A percentile compares a stretch with the other conserved stretches of the same genome.
Evolutionary conservation across 2,113 vertebrate genomes (phyloP).

Genomic region (Daboia siamensis): DNA sequence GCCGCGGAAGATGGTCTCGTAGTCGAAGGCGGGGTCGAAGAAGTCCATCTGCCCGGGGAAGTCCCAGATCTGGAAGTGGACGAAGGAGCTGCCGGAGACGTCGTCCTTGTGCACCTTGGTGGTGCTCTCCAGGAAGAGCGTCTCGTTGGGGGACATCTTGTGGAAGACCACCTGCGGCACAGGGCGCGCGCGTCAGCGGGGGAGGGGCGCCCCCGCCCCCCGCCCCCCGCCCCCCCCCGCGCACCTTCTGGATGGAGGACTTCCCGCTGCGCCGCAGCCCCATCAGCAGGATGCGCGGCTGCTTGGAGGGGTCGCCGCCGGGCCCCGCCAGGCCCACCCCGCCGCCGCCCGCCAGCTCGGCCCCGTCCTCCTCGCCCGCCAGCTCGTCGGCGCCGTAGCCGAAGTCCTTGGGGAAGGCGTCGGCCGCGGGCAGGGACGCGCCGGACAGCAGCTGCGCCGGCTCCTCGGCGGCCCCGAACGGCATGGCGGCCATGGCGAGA

Average conservation of each 20-base stretch:
- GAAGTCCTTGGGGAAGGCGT: slow-evolving; percentile 94
- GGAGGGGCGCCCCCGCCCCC: too few species aligned
- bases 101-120: slow-evolving; percentile 99
- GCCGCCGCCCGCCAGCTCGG: slow-evolving; percentile 59
- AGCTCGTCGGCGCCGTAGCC: slow-evolving; percentile 90
- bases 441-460: slow-evolving; percentile 68
- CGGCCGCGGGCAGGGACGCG: slow-evolving; percentile 78
- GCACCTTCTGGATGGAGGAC: slow-evolving; percentile 98
- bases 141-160: slow-evolving; percentile 99
- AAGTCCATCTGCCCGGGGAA: slow-evolving; percentile 99
- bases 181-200: background rate
- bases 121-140: slow-evolving; percentile 96
- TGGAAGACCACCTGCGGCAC: slow-evolving; percentile 91
- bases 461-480: slow-evolving; percentile 78
- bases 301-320: slow-evolving; percentile 82
- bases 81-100: slow-evolving; percentile 98
- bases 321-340: slow-evolving; percentile 38
- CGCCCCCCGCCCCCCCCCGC: background rate
- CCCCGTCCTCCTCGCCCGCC: slow-evolving; percentile 41
- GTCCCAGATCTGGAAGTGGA: slow-evolving; percentile 99
- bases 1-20: slow-evolving; percentile 99
- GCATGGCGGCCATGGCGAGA: slow-evolving; percentile 88
- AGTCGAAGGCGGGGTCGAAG: slow-evolving; percentile 97
- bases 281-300: slow-evolving; percentile 94
- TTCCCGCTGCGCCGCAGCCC: slow-evolving; percentile 94